Evolutionary conservation across 1,140 invertebrate species (phyloP).

Genomic region (Orchesella cincta): DNA sequence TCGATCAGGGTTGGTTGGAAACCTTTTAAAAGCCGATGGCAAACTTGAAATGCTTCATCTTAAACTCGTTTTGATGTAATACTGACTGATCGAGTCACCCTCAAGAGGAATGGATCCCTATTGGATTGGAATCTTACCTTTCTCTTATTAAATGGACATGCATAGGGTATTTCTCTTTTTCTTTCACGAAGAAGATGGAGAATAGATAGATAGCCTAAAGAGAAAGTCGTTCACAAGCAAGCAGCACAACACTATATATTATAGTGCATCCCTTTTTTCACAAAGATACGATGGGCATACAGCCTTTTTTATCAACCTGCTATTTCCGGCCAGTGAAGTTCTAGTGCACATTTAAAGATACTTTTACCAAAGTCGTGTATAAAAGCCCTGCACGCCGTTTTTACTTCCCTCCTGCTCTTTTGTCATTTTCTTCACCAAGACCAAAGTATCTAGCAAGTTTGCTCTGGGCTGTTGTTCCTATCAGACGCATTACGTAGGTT

Average conservation of each 20-base stretch:
- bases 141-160: conserved; percentile 1
- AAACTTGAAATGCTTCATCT: neutral
- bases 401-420: neutral
- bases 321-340: neutral
- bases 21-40: neutral
- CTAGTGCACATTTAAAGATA: neutral
- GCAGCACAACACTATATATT: too few species aligned
- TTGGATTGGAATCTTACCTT: neutral
- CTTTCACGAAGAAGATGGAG: neutral
- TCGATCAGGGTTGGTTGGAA: neutral
- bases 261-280: too few species aligned
- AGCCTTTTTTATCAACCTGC: neutral
- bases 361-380: too few species aligned
- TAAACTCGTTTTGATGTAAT: neutral
- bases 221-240: too few species aligned
- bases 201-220: conserved; percentile 6
- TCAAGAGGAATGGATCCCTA: neutral
- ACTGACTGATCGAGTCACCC: conserved; percentile 2
- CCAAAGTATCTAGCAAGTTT: too few species aligned
- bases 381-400: too few species aligned
- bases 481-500: conserved; percentile 3
- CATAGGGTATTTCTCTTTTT: too few species aligned
- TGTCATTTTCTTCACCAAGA: too few species aligned
- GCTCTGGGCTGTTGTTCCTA: conserved; percentile 3
- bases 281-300: neutral